Conservation (phyloP, 2,113 vertebrate species). For the Rattus norvegicus region DNA sequence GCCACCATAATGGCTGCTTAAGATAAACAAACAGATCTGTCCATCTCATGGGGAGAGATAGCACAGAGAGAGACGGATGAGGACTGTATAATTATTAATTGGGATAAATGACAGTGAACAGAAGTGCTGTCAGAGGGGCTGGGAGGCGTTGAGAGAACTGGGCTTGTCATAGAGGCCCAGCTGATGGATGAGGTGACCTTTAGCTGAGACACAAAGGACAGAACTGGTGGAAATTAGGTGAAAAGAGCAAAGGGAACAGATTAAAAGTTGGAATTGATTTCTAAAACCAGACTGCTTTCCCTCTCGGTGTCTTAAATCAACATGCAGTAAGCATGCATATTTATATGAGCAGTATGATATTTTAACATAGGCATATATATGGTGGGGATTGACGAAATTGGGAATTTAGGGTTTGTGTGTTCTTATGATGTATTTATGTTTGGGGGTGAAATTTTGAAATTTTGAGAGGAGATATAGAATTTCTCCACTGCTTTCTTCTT, state of each 20-base stretch:
- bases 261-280: conserved; percentile 29
- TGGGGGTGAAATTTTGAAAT: not conserved
- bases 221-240: not conserved
- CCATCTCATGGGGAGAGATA: not conserved
- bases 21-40: not conserved
- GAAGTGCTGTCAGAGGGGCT: not conserved
- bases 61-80: not conserved
- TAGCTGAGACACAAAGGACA: not conserved
- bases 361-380: not conserved
- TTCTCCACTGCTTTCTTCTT: not conserved
- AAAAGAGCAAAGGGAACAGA: not conserved
- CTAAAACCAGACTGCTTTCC: not conserved
- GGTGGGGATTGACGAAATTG: not conserved
- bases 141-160: not conserved
- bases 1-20: not conserved
- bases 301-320: not conserved
- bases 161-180: not conserved
- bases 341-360: not conserved
- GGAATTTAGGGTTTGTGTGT: not conserved
- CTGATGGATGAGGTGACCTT: conserved; percentile 19
- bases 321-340: not conserved
- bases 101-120: not conserved
- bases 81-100: not conserved
- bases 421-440: not conserved
- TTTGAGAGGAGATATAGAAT: conserved; percentile 9